Base-by-base conservation (phyloP, 2,797 vertebrate genomes). In the Choloepus didactylus region DNA sequence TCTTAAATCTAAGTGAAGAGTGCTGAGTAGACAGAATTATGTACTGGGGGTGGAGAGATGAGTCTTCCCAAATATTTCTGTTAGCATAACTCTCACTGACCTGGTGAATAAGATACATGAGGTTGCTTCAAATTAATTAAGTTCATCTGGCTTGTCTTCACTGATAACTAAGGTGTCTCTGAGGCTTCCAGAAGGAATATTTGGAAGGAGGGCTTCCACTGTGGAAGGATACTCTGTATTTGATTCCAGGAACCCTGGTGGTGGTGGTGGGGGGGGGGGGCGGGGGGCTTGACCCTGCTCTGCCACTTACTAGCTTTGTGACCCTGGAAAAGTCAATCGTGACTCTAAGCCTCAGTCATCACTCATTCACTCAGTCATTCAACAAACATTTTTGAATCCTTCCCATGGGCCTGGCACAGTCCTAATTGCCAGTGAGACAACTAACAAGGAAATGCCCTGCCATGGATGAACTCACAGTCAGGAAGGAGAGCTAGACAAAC, bases 21-120 rank as follows among this genome's bases (percentile, higher is more conserved):
- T 90, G 85, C 81, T 3, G 3, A 92, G 82, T 31, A 93, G 94
- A 82, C 86, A 95, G 88, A 94, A 92, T 95, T 95, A 90, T 94
- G 85, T 96, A 92, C 86, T 73, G 64, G 38, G 66, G 81, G 38
- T 93, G 7, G 81, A 85, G 95, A 95, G 95, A 83, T 29, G 69
- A 95, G 49, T 92, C 76, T 93, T 75, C 94, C 69, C 64, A 46
- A 87, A n/a, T 95, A 82, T 69, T 96, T 90, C 77, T 92, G n/a
- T 88, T 72, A 60, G 72, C n/a, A 95, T 70, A 93, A 95, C 84
- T 69, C 21, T 90, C 51, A 79, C 19, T 64, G 69, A 83, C 88
- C 11, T 2, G n/a, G 46, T 54, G 72, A 83, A 73, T 70, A 59
- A 56, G 87, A 80, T 81, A 19, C 66, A 62, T 23, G 44, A 87